These are phyloP conservation scores for Nineta flava DNA, from an alignment of 2,888 invertebrate species.

Conservation along the genomic window DNA sequence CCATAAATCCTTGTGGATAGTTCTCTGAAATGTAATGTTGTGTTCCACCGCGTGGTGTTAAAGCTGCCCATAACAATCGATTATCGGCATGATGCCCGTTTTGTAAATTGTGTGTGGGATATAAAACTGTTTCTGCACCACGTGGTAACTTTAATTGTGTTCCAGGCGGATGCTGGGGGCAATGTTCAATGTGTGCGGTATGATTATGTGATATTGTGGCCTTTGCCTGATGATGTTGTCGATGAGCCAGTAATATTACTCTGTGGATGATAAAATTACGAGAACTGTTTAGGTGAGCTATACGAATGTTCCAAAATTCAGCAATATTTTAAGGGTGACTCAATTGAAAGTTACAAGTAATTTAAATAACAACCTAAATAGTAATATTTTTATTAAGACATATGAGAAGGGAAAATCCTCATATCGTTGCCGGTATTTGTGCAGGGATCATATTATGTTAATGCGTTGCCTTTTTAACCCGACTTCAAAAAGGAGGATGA, in stretches of 20 bases:
- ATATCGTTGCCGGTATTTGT: too few species aligned
- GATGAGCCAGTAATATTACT: constrained; percentile 14
- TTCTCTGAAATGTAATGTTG: constrained; percentile 58
- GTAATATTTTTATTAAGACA: too few species aligned
- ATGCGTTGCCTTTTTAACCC: too few species aligned
- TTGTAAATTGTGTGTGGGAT: constrained; percentile 26
- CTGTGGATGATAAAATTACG: constrained; percentile 13
- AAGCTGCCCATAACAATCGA: constrained; percentile 65
- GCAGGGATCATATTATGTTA: too few species aligned
- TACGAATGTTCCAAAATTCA: too few species aligned
- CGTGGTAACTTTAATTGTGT: constrained; percentile 31
- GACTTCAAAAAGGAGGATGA: too few species aligned
- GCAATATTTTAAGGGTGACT: too few species aligned
- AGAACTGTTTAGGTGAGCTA: constrained; percentile 3
- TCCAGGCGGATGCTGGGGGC: constrained; percentile 35
- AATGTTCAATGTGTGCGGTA: constrained; percentile 32
- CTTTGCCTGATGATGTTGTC: constrained; percentile 17
- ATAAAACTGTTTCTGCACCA: constrained; percentile 26
- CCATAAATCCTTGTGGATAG: constrained; percentile 37
- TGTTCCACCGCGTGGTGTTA: constrained; percentile 64
- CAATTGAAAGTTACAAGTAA: too few species aligned
- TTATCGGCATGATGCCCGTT: constrained; percentile 31
- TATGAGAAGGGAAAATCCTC: too few species aligned
- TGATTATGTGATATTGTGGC: constrained; percentile 13
- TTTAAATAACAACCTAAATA: too few species aligned